Evolutionary conservation across 2,888 invertebrate species (phyloP).

Genomic region (Tanypteryx hageni): DNA sequence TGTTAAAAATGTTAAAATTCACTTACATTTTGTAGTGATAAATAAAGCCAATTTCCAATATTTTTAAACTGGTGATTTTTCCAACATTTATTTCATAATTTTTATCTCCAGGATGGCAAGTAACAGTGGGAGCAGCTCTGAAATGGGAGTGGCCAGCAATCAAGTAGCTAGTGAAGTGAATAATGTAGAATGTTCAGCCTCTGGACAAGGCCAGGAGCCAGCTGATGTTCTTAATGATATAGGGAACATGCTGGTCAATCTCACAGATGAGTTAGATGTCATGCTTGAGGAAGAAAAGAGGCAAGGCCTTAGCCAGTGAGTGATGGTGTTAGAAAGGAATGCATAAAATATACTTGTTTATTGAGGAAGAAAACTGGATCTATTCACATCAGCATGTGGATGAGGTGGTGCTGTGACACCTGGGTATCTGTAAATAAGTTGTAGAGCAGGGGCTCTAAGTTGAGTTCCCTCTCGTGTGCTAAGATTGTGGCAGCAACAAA

Average conservation of each 20-base stretch:
- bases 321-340: constrained; percentile 11
- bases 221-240: constrained; percentile 96
- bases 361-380: constrained; percentile 34
- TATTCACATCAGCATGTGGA: constrained; percentile 33
- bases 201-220: constrained; percentile 76
- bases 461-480: constrained; percentile 30
- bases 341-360: constrained; percentile 31
- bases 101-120: constrained; percentile 33
- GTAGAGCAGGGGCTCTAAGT: background rate
- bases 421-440: constrained; percentile 49
- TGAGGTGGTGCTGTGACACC: constrained; percentile 48
- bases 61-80: background rate
- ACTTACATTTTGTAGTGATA: too few species aligned
- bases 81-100: background rate
- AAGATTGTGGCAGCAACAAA: constrained; percentile 44
- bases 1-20: too few species aligned
- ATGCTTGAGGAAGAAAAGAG: constrained; percentile 96
- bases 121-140: constrained; percentile 39
- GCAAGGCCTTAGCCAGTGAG: constrained; percentile 79
- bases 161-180: constrained; percentile 39
- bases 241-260: constrained; percentile 97
- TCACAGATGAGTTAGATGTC: constrained; percentile 98
- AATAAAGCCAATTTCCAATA: too few species aligned
- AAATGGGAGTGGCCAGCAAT: constrained; percentile 29
- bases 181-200: constrained; percentile 47